Percentiles rank a stretch among this genome's conserved stretches.
Evolutionary conservation across 2,888 invertebrate species (phyloP).

Genomic region (Hirtodrosophila alboralis): DNA sequence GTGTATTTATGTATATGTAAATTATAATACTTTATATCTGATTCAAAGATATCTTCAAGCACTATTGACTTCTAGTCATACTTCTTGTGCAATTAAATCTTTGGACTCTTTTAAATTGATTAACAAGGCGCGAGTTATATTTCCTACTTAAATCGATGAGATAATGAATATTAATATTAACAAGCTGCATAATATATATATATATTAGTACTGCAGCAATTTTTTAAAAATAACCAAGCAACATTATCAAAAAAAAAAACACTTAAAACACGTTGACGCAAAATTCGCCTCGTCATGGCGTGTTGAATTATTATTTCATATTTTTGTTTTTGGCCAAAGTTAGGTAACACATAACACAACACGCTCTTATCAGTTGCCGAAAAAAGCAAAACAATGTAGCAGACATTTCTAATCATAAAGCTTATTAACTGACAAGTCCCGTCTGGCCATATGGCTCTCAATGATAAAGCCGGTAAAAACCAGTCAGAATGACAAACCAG

Average conservation of each 20-base stretch:
- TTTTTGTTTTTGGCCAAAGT: slow-evolving; percentile 15
- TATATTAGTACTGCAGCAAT: background rate
- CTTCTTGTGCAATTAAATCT: too few species aligned
- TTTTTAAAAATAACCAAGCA: slow-evolving; percentile 3
- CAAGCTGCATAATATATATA: background rate
- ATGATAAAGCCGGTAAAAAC: slow-evolving; percentile 49
- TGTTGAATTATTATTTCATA: too few species aligned
- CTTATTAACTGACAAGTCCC: too few species aligned
- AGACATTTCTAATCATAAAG: slow-evolving; percentile 30
- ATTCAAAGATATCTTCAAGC: too few species aligned
- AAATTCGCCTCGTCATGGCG: slow-evolving; percentile 7
- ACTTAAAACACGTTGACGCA: background rate
- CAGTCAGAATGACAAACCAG: slow-evolving; percentile 35
- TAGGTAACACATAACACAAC: background rate
- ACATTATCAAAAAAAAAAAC: slow-evolving; percentile 2
- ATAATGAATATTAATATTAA: too few species aligned
- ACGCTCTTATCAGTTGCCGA: slow-evolving; percentile 25
- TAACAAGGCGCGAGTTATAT: too few species aligned
- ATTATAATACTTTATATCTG: too few species aligned
- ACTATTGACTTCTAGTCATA: too few species aligned
- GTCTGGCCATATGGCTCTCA: slow-evolving; percentile 2
- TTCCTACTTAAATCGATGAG: too few species aligned
- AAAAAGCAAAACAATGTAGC: slow-evolving; percentile 22
- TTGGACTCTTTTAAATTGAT: too few species aligned
- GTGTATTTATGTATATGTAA: too few species aligned